These are phyloP conservation scores for Leptinotarsa texana DNA, from an alignment of 1,140 invertebrate species.

Conservation along the genomic window DNA sequence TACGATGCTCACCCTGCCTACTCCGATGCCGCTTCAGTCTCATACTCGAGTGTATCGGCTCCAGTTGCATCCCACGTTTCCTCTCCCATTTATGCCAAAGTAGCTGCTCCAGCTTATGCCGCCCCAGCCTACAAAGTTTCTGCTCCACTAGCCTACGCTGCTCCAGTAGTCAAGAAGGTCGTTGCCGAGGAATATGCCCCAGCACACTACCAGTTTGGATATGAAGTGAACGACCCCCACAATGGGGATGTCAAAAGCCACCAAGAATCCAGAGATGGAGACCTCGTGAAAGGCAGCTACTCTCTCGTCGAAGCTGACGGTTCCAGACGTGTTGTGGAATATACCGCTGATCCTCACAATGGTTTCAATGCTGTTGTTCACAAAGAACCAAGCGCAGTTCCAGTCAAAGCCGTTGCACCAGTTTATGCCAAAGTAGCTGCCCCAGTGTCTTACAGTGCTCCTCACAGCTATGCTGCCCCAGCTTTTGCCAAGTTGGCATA, in stretches of 20 bases:
- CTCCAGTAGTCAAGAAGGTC: neutral
- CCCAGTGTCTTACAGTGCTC: neutral
- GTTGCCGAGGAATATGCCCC: constrained; percentile 23
- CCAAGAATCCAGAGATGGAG: constrained; percentile 32
- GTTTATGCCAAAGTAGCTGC: constrained; percentile 20
- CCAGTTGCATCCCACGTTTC: neutral
- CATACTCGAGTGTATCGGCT: constrained; percentile 11
- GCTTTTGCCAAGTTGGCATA: constrained; percentile 33
- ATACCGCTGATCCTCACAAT: constrained; percentile 29
- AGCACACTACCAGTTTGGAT: constrained; percentile 42
- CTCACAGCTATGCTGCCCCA: constrained; percentile 15
- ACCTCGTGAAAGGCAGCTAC: constrained; percentile 35
- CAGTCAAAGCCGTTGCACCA: constrained; percentile 12
- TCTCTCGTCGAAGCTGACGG: constrained; percentile 39
- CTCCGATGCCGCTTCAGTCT: constrained; percentile 12
- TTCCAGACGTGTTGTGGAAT: constrained; percentile 35
- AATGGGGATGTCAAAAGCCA: constrained; percentile 49
- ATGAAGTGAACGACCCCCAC: constrained; percentile 56
- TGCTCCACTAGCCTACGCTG: constrained; percentile 25
- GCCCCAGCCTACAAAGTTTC: constrained; percentile 23
- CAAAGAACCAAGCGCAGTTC: constrained; percentile 22
- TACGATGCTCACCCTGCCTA: neutral
- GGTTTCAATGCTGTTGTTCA: constrained; percentile 37
- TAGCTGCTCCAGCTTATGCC: constrained; percentile 18
- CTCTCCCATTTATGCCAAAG: constrained; percentile 11